These are phyloP conservation scores for Stichodactyla mertensii DNA, from an alignment of 64 coral and sea anemone genomes.

Conservation along the genomic window DNA sequence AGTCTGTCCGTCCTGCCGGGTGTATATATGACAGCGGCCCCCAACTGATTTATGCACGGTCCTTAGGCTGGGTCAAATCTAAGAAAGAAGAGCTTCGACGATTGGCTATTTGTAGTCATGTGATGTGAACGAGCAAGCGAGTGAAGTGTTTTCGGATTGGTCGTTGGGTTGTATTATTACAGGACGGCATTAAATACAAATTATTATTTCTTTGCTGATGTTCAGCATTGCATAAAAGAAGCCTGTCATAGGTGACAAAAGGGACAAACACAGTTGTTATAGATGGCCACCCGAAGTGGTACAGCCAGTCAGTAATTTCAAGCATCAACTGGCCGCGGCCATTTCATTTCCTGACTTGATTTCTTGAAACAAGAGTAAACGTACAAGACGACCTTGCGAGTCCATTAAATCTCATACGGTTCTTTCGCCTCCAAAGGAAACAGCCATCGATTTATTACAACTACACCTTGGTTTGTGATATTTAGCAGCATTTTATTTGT, in stretches of 20 bases:
- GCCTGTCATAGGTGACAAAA: neutral
- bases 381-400: neutral
- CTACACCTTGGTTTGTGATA: constrained; percentile 63
- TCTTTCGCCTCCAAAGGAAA: constrained; percentile 28
- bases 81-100: neutral
- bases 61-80: constrained; percentile 17
- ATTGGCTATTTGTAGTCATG: neutral
- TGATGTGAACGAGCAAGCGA: constrained; percentile 11
- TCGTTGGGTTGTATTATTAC: constrained; percentile 6
- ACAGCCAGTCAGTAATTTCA: neutral
- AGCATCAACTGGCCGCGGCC: neutral
- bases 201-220: constrained; percentile 25
- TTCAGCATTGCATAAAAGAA: constrained; percentile 15
- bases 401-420: constrained; percentile 6
- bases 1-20: neutral
- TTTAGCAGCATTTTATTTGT: constrained; percentile 69
- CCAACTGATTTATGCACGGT: constrained; percentile 27
- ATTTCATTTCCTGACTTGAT: neutral
- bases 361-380: neutral
- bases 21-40: neutral
- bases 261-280: neutral
- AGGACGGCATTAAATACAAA: constrained; percentile 30
- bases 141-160: constrained; percentile 17
- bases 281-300: neutral
- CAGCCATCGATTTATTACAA: constrained; percentile 48